Evolutionary conservation across 2,113 vertebrate species (phyloP).

Genomic region (Puffinus mauretanicus): DNA sequence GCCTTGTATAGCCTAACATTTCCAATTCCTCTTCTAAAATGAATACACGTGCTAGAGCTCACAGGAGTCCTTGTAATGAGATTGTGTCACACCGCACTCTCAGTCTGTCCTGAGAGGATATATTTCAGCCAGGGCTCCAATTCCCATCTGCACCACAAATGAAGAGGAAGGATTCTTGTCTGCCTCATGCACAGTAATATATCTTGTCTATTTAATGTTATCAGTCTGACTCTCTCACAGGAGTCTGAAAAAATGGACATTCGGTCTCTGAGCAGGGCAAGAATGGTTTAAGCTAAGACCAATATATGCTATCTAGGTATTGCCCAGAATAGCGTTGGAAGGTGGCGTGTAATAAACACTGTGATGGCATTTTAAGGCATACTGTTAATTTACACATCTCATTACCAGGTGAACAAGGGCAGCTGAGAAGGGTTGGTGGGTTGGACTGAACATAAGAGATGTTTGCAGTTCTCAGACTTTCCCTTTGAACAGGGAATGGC

Average conservation of each 20-base stretch:
- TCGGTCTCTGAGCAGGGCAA: neutral
- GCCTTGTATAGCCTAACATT: neutral
- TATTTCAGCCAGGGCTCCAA: neutral
- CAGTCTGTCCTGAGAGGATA: neutral
- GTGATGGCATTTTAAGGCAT: neutral
- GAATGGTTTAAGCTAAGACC: neutral
- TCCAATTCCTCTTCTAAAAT: neutral
- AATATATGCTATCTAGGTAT: neutral
- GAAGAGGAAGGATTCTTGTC: neutral
- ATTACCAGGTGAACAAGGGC: neutral
- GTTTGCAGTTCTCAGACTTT: neutral
- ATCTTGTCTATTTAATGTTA: neutral
- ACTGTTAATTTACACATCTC: neutral
- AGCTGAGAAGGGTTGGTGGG: neutral
- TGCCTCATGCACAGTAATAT: neutral
- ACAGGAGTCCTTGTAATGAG: neutral
- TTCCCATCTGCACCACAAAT: neutral
- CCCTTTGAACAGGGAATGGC: neutral
- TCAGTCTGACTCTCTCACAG: neutral
- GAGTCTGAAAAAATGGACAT: neutral
- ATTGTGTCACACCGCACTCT: neutral
- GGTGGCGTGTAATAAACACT: neutral
- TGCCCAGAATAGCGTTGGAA: neutral
- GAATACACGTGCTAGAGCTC: neutral
- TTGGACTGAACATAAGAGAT: neutral